Conservation (phyloP, 1,140 invertebrate genomes). For the Drosophila azteca region DNA sequence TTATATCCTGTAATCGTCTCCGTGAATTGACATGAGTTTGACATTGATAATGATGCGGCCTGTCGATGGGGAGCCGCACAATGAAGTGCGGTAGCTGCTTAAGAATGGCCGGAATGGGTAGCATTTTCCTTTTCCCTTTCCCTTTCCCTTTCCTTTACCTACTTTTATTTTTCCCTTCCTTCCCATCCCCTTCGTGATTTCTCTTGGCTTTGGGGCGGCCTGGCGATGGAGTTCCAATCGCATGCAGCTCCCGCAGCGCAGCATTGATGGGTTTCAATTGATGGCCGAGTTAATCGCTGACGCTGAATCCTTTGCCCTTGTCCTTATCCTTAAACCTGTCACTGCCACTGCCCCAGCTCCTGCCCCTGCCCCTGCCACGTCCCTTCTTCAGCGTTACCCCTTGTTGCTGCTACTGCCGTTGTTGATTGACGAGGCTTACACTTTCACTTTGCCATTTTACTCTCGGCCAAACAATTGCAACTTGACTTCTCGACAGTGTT, state of each 20-base stretch:
- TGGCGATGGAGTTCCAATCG: conserved; percentile 13
- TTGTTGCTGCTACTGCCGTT: background rate
- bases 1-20: conserved; percentile 76
- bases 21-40: conserved; percentile 79
- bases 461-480: conserved; percentile 69
- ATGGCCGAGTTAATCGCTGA: conserved; percentile 36
- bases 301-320: conserved; percentile 16
- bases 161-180: no score
- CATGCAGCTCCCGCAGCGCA: conserved; percentile 13
- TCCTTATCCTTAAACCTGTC: no score
- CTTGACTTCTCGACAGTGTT: conserved; percentile 73
- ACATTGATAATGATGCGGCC: conserved; percentile 67
- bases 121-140: no score
- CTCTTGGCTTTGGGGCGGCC: no score
- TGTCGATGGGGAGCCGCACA: background rate
- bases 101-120: no score
- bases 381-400: no score
- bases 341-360: background rate
- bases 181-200: no score
- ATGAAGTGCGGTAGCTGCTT: no score
- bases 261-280: conserved; percentile 16
- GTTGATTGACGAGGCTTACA: conserved; percentile 53
- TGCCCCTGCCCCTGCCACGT: background rate
- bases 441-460: conserved; percentile 30
- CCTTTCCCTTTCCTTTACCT: no score